Base-by-base conservation (phyloP, 2,888 invertebrate genomes). In the Tenthredo mesomela region DNA sequence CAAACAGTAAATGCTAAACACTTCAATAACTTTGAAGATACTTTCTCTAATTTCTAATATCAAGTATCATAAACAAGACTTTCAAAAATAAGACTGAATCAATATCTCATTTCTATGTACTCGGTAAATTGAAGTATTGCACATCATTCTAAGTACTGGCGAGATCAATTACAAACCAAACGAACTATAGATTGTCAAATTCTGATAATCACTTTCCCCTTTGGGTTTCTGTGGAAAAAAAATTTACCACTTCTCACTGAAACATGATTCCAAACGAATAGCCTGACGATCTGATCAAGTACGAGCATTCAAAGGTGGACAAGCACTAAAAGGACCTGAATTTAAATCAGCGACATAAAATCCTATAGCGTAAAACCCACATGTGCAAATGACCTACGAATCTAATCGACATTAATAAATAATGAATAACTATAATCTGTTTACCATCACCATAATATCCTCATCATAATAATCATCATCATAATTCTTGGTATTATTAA, bases 401-500 rank as follows among this genome's bases (percentile, higher is more conserved):
- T 77, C 6, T 29, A 77, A 15, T 54, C 18, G 40, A 33, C 50
- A 21, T 12, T 40, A 25, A 40, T 80, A n/a, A 61, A 29, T 0
- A 40, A 37, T 18, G n/a, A 54, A 54, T 29, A 77, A 5, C 15
- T 78, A 21, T 40, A 80, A 80, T 61, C 37, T 80, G 40, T 54
- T 78, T 78, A 58, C 47, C 47, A 75, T 25, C 25, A 18, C 21
- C 40, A 29, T 29, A 54, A 29, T 29, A 54, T 43, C 25, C n/a
- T 75, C 43, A 77, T 54, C 50, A 54, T 78, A 33, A 78, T 58
- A 29, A 78, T 78, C 43, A 82, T 82, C 18, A 67, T 67, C 67
- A 21, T 61, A 61, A 80, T 61, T 25, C 37, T 61, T 33, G 43
- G 58, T 58, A 82, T 47, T 67, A 43, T 67, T 12, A 67, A 18